These are phyloP conservation scores for Ormyrus labotus DNA, from an alignment of 2,888 invertebrate genomes.

Conservation along the genomic window DNA sequence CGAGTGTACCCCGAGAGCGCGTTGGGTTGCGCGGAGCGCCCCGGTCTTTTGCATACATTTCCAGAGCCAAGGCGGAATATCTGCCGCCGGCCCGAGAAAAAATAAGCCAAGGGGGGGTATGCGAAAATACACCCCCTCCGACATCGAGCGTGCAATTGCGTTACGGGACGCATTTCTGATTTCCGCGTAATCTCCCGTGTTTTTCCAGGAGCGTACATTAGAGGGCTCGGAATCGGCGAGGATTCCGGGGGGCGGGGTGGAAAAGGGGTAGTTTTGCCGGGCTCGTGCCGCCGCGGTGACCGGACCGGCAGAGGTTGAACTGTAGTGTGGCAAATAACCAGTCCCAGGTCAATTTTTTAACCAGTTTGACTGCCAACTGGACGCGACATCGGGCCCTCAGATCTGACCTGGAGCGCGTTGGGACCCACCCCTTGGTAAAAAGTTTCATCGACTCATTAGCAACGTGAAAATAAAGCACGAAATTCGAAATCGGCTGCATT, in stretches of 20 bases:
- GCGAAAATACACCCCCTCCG: conserved; percentile 58
- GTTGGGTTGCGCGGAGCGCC: conserved; percentile 73
- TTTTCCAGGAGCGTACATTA: neutral
- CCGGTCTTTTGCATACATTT: conserved; percentile 75
- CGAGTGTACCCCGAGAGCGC: conserved; percentile 64
- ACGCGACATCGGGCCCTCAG: neutral
- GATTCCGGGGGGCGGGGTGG: no score
- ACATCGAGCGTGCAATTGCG: conserved; percentile 41
- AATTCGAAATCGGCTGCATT: neutral
- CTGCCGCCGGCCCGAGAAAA: conserved; percentile 53
- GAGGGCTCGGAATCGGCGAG: neutral
- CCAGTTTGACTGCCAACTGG: conserved; percentile 30
- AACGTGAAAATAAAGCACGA: neutral
- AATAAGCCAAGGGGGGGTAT: conserved; percentile 36
- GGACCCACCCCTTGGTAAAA: neutral
- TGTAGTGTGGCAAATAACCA: conserved; percentile 28
- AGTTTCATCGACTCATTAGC: neutral
- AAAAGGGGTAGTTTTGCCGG: no score
- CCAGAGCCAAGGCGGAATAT: conserved; percentile 66
- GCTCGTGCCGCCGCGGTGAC: neutral
- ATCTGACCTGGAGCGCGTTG: neutral
- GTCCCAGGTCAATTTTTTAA: conserved; percentile 41
- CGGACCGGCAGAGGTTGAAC: conserved; percentile 19
- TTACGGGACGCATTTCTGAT: conserved; percentile 36
- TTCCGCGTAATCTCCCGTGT: neutral